Evolutionary conservation across 1,140 invertebrate genomes (phyloP).

Genomic region (Drosophila mojavensis): DNA sequence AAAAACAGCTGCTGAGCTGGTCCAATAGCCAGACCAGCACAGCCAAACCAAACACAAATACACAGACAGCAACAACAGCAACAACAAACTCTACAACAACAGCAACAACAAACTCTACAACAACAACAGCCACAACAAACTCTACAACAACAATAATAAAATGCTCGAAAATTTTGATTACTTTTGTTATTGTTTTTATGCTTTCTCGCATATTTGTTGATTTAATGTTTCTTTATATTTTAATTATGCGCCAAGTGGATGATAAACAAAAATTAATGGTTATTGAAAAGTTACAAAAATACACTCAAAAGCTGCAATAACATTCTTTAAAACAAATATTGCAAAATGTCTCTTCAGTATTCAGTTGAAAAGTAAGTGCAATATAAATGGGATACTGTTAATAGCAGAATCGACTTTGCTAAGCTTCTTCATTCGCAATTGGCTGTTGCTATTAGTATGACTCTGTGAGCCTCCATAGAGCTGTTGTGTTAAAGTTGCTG

Average conservation of each 20-base stretch:
- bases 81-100: constrained; percentile 36
- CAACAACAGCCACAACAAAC: constrained; percentile 49
- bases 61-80: constrained; percentile 44
- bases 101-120: neutral
- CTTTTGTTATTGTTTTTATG: constrained; percentile 81
- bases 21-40: neutral
- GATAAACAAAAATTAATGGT: constrained; percentile 59
- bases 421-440: too few relatives aligned
- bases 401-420: too few relatives aligned
- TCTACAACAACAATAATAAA: constrained; percentile 47
- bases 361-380: too few relatives aligned
- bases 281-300: constrained; percentile 15
- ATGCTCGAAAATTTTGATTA: constrained; percentile 77
- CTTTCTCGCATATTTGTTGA: constrained; percentile 65
- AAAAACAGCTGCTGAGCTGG: constrained; percentile 72
- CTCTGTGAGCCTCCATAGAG: too few relatives aligned
- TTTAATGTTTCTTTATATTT: constrained; percentile 73
- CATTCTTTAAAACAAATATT: neutral
- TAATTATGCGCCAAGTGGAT: constrained; percentile 78
- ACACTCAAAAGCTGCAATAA: neutral
- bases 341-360: neutral
- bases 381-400: too few relatives aligned
- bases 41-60: constrained; percentile 9
- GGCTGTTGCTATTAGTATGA: too few relatives aligned
- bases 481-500: too few relatives aligned